Conservation (phyloP, 2,797 vertebrate genomes). For the Tapirus indicus region DNA sequence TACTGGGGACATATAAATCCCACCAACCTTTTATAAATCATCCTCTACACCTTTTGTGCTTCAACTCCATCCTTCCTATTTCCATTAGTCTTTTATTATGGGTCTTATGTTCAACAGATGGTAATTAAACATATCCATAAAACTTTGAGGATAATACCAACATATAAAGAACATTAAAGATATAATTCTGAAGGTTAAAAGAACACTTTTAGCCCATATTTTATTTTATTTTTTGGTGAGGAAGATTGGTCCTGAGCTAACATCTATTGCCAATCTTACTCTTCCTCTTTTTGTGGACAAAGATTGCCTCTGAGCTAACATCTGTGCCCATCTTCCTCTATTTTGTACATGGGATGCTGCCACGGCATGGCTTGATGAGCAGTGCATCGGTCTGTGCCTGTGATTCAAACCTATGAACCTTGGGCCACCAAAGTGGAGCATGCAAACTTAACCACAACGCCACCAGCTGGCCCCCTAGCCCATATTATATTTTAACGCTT, state of each 20-base stretch:
- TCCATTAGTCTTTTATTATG: constrained; percentile 13
- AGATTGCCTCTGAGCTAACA: too few relatives aligned
- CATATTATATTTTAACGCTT: background rate
- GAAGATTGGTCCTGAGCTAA: too few relatives aligned
- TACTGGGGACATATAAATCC: background rate
- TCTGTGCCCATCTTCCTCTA: too few relatives aligned
- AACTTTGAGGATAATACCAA: background rate
- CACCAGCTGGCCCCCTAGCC: background rate
- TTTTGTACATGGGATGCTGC: too few relatives aligned
- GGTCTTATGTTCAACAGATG: constrained; percentile 3
- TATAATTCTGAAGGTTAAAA: constrained; percentile 16
- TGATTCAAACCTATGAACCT: too few relatives aligned
- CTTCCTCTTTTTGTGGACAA: too few relatives aligned
- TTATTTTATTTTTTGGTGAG: background rate
- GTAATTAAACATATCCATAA: constrained; percentile 29
- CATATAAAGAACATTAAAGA: background rate
- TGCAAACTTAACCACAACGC: too few relatives aligned
- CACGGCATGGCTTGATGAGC: too few relatives aligned
- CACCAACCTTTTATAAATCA: background rate
- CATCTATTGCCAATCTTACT: too few relatives aligned
- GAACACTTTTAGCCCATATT: background rate
- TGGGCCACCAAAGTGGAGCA: too few relatives aligned
- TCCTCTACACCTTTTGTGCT: background rate
- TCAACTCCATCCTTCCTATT: background rate
- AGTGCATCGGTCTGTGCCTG: too few relatives aligned